A percentile compares a stretch with the other conserved stretches of the same genome.
Evolutionary conservation across 92 coral and sea anemone genomes (phyloP).

Genomic region (Heteractis magnifica): DNA sequence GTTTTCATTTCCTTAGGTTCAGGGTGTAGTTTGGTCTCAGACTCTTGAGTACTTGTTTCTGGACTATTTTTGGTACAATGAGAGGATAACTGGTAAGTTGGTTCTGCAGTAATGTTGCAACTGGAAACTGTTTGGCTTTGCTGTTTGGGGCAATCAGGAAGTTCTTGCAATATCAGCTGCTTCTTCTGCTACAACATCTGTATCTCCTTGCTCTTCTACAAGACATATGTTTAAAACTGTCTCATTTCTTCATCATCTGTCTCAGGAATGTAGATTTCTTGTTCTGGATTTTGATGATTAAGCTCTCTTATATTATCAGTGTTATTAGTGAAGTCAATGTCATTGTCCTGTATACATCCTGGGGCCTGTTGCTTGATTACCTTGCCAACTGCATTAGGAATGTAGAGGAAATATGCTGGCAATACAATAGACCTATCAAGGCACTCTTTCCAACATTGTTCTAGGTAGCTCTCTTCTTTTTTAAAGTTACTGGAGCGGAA

Average conservation of each 20-base stretch:
- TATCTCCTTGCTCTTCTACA: no score
- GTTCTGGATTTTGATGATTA: no score
- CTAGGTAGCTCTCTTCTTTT: neutral
- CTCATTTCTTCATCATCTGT: neutral
- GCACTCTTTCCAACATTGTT: neutral
- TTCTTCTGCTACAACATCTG: constrained; percentile 1
- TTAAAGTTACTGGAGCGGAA: no score
- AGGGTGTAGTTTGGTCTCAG: neutral
- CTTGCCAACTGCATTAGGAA: no score
- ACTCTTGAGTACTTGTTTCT: neutral
- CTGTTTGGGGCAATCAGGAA: neutral
- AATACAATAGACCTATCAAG: neutral
- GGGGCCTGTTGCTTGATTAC: no score
- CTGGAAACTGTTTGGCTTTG: neutral
- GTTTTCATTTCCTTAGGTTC: neutral
- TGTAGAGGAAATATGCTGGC: no score
- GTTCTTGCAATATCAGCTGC: neutral
- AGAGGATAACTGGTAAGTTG: neutral
- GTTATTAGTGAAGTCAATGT: no score
- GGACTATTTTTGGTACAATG: neutral
- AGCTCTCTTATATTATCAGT: neutral
- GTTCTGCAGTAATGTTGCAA: no score
- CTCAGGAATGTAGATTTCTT: no score
- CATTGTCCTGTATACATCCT: no score
- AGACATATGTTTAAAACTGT: neutral